Percentiles rank a stretch among this genome's conserved stretches.
These are phyloP conservation scores for Gallinago paraguaiae DNA, from an alignment of 2,113 vertebrate species.

Conservation along the genomic window DNA sequence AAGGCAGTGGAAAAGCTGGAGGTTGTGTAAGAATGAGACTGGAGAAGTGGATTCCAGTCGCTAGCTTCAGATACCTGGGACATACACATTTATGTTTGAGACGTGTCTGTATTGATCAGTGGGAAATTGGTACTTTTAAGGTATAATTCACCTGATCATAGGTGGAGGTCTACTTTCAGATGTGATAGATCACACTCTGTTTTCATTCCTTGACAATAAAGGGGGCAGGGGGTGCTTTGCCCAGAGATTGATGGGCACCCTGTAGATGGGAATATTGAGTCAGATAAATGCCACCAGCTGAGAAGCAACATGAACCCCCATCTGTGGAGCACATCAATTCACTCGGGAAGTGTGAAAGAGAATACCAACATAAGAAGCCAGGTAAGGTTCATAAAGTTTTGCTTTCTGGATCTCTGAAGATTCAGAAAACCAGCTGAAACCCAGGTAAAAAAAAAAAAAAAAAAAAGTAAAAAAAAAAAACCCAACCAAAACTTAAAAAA, in stretches of 20 bases:
- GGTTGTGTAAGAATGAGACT: neutral
- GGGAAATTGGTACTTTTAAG: neutral
- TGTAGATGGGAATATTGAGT: neutral
- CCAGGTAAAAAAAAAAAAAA: neutral
- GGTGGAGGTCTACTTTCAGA: neutral
- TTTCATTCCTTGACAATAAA: neutral
- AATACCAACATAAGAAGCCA: neutral
- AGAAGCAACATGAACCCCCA: neutral
- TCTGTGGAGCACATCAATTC: neutral
- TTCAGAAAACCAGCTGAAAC: neutral
- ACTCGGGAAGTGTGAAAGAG: neutral
- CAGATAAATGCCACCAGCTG: neutral
- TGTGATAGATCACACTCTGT: neutral
- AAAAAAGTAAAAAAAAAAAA: neutral
- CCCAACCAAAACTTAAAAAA: neutral
- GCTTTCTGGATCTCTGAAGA: neutral
- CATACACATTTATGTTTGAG: neutral
- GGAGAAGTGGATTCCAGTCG: neutral
- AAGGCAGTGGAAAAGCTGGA: neutral
- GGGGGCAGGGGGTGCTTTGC: neutral
- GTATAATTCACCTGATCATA: neutral
- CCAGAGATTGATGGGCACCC: neutral
- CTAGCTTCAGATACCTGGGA: neutral
- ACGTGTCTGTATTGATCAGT: neutral
- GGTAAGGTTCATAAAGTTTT: neutral